Evolutionary conservation across 2,113 vertebrate species (phyloP), one percentile per base, ranked within the genome.

Genomic region (Amphilophus citrinellus): DNA sequence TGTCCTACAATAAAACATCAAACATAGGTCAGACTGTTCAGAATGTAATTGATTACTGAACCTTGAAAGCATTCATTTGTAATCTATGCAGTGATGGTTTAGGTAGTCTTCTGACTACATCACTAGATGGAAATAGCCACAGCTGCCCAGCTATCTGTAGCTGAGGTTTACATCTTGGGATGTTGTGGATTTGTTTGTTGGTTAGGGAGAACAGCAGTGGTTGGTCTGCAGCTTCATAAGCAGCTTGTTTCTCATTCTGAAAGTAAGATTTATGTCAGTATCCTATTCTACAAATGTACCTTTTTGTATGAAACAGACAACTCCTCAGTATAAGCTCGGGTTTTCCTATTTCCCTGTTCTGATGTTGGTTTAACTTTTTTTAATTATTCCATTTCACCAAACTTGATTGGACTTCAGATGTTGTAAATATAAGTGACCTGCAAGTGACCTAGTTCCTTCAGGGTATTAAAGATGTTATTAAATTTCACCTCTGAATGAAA

Each of bases 381-480:
- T 35, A 35, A 39, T 9, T 24, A 1, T 62, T 86, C 39, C 61
- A 61, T 61, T 53, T 6, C 30, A 60, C 18, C 44, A n/a, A 75
- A 80, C 32, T 78, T 59, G 37, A 87, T 87, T 58, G 59, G 8
- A 44, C 59, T 61, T 86, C 24, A 71, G 35, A 42, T 59, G n/a
- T 50, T 82, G 17, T 37, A 84, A 66, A 75, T 44, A 56, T 30
- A 83, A 75, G 18, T 73, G 68, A 53, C 68, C 47, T n/a, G 10
- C 62, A 24, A 58, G 66, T 84, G 75, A 56, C 57, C 66, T 68
- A 59, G 3, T 85, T 83, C 68, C 73, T 84, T 62, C 18, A 17
- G 73, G 80, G 47, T 59, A 73, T 73, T 44, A 73, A 73, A 47
- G 24, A 53, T 53, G 66, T 80, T 78, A 81, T 88, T 85, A 50